Evolutionary conservation across 2,113 vertebrate species (phyloP).

Genomic region (Epinephelus fuscoguttatus): DNA sequence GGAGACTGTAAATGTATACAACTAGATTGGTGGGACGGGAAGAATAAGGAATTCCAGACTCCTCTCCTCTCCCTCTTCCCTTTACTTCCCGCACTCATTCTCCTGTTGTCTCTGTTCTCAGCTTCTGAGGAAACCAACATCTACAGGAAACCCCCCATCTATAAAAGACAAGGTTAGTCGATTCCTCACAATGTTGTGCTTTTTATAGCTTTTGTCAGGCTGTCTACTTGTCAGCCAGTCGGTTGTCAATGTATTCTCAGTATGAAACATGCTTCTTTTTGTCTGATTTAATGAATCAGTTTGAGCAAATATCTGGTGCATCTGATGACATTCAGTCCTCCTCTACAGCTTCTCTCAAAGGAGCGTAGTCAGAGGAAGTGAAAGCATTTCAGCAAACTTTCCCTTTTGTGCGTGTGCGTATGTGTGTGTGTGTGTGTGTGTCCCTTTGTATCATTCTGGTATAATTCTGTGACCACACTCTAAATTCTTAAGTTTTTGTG

Average conservation of each 20-base stretch:
- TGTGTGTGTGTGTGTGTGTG: too few species aligned
- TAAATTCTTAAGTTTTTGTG: too few species aligned
- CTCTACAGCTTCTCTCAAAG: slow-evolving; percentile 7
- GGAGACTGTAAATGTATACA: slow-evolving; percentile 48
- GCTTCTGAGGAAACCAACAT: slow-evolving; percentile 93
- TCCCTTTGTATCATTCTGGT: too few species aligned
- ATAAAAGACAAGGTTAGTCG: slow-evolving; percentile 92
- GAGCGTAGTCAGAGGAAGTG: slow-evolving; percentile 4
- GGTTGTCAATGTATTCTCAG: not conserved
- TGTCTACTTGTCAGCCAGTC: not conserved
- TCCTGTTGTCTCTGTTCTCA: slow-evolving; percentile 68
- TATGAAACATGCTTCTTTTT: slow-evolving; percentile 12
- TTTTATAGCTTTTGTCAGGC: slow-evolving; percentile 12
- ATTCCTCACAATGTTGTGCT: not conserved
- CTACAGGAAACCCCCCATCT: slow-evolving; percentile 96
- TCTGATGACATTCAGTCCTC: slow-evolving; percentile 1
- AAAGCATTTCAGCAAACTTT: not conserved
- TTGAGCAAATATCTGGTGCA: slow-evolving; percentile 23
- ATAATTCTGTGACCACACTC: too few species aligned
- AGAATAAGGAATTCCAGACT: slow-evolving; percentile 30
- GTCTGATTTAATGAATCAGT: slow-evolving; percentile 12
- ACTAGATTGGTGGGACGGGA: slow-evolving; percentile 44
- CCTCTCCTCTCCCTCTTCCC: not conserved
- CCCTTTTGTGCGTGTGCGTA: too few species aligned
- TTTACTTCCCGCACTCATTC: too few species aligned